Percentiles rank a stretch among this genome's conserved stretches.
Conservation (phyloP, 1,140 invertebrate genomes). For the Lepidostoma basale region DNA sequence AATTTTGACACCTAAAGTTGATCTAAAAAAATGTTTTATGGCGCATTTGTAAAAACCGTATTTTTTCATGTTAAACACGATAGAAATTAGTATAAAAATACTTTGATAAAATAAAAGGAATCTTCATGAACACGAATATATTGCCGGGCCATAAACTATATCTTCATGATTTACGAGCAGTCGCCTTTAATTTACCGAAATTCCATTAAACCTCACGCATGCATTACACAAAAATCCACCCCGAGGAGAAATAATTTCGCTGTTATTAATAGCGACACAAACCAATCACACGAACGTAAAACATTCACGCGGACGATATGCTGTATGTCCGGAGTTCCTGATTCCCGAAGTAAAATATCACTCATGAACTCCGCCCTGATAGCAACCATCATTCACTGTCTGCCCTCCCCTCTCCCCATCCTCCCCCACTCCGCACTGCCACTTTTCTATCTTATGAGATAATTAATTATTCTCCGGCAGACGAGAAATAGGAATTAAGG, state of each 20-base stretch:
- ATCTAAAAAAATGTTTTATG: too few relatives aligned
- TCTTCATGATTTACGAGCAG: background rate
- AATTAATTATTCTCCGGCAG: constrained; percentile 29
- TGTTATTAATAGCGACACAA: constrained; percentile 4
- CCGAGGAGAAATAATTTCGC: background rate
- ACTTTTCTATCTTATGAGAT: constrained; percentile 9
- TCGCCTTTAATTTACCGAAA: background rate
- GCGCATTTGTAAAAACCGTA: too few relatives aligned
- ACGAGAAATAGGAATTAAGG: background rate
- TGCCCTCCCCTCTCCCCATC: background rate
- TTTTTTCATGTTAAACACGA: too few relatives aligned
- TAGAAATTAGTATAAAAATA: too few relatives aligned
- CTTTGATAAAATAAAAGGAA: too few relatives aligned
- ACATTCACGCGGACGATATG: constrained; percentile 3
- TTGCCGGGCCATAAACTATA: too few relatives aligned
- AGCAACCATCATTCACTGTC: constrained; percentile 18
- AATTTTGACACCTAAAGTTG: too few relatives aligned
- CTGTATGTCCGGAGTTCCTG: background rate
- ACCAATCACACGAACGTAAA: constrained; percentile 9
- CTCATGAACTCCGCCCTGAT: constrained; percentile 5
- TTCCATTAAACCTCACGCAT: background rate
- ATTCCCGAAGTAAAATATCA: constrained; percentile 8
- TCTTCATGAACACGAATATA: too few relatives aligned
- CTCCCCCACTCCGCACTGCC: too few relatives aligned
- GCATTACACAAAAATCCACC: background rate